Base-by-base conservation (phyloP, 2,113 vertebrate genomes). In the Phylloscopus trochilus region DNA sequence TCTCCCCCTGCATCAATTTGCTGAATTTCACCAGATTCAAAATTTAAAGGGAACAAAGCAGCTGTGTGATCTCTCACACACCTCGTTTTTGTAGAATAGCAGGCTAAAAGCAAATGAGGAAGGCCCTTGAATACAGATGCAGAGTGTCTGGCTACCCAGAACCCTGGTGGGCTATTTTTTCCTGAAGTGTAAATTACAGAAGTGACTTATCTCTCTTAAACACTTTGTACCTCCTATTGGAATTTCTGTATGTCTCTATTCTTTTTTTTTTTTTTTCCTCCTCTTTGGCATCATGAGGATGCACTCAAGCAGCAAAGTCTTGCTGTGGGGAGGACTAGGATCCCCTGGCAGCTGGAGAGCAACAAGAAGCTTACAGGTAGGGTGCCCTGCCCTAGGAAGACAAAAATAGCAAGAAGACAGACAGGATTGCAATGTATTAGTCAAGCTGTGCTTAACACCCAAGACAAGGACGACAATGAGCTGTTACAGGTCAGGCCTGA, bases 351-450 rank as follows among this genome's bases (percentile, higher is more conserved):
- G 79, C 69, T 66, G 69, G 60, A 75, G 56, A 60, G 35, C 39
- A 83, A 35, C 63, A 82, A 83, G 74, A 43, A 91, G 90, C 83
- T 96, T 93, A 83, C 44, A 89, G 76, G 88, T 90, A 79, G 69
- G 31, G 26, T 68, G 83, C 58, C 39, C 69, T 87, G 79, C 56
- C n/a, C 62, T 10, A 35, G 30, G 53, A 76, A 37, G 66, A 72
- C 76, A 23, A 78, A 95, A 95, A 93, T 90, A 96, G 88, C 80
- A 92, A 31, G 72, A 80, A 10, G 47, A 83, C 55, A 67, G 67
- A 88, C 59, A 73, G 88, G 91, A 95, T 58, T 92, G 74, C 46
- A 73, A 22, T 0, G 49, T 60, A 87, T 93, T 92, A 96, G 76
- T 81, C 78, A 68, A 86, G 60, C 53, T 89, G 44, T 51, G 73